phyloP scores from a whole-genome alignment of 2,888 invertebrate genomes.

The Zhengitettix transpicula region DNA sequence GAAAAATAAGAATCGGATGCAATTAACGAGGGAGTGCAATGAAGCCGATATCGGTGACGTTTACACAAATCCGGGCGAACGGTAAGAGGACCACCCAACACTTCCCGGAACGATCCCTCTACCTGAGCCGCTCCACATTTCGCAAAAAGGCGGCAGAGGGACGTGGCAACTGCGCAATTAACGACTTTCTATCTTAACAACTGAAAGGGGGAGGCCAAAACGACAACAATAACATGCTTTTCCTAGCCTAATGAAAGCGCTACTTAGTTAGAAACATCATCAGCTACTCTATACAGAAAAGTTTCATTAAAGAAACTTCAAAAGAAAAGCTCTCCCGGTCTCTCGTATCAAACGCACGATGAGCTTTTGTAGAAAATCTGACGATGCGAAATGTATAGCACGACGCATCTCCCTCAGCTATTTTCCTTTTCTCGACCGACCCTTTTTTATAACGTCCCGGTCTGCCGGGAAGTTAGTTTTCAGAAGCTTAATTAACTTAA shows the following conservation, averaged over 20 bases:
- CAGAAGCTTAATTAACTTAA: conserved; percentile 13
- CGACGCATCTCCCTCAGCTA: neutral
- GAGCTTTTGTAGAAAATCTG: conserved; percentile 8
- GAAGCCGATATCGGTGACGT: too few relatives aligned
- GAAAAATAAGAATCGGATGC: too few relatives aligned
- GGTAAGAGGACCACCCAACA: too few relatives aligned
- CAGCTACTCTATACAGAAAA: conserved; percentile 1
- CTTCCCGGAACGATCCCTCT: too few relatives aligned
- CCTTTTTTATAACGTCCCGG: neutral
- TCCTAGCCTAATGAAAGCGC: conserved; percentile 3
- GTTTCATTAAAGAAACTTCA: conserved; percentile 3
- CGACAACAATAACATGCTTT: neutral
- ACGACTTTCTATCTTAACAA: neutral
- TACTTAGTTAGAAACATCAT: conserved; percentile 2
- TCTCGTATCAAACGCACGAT: neutral
- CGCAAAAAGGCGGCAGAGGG: neutral
- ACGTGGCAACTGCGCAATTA: conserved; percentile 4
- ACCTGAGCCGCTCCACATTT: too few relatives aligned
- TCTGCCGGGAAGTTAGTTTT: neutral
- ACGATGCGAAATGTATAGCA: conserved; percentile 8
- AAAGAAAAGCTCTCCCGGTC: neutral
- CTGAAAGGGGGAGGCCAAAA: neutral
- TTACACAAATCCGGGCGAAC: too few relatives aligned
- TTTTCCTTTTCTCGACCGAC: neutral
- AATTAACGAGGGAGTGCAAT: too few relatives aligned